Evolutionary conservation across 2,797 vertebrate genomes (phyloP).

Genomic region (Picus viridis): DNA sequence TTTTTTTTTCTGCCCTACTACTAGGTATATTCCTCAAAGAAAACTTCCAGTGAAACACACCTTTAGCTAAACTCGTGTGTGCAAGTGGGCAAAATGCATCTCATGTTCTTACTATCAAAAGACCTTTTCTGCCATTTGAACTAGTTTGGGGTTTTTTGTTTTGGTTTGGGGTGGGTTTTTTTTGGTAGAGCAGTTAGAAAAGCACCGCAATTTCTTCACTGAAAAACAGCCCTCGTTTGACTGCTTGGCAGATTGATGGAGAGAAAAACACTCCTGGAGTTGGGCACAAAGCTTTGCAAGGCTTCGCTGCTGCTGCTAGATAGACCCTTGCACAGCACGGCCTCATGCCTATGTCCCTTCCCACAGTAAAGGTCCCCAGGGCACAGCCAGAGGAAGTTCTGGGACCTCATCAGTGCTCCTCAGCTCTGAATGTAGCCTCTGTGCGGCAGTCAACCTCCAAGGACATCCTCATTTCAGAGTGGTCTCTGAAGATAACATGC

Average conservation of each 20-base stretch:
- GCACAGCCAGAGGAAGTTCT: neutral
- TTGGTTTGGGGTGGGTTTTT: neutral
- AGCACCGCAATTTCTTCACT: too few species aligned
- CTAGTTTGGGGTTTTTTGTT: neutral
- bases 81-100: neutral
- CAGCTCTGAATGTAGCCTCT: accelerated
- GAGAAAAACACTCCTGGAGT: too few species aligned
- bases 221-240: too few species aligned
- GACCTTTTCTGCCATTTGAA: neutral
- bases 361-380: accelerated
- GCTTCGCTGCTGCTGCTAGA: too few species aligned
- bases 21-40: constrained; percentile 46
- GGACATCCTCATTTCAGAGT: neutral
- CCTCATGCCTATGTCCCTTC: accelerated
- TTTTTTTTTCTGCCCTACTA: neutral
- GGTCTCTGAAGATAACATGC: neutral
- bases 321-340: neutral
- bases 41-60: neutral
- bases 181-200: neutral
- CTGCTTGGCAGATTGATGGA: too few species aligned
- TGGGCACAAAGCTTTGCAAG: too few species aligned
- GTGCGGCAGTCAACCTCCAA: accelerated
- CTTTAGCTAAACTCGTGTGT: neutral
- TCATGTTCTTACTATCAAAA: neutral
- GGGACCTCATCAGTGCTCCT: neutral